Evolutionary conservation across 2,888 invertebrate species (phyloP).

Genomic region (Drosophila pegasa): DNA sequence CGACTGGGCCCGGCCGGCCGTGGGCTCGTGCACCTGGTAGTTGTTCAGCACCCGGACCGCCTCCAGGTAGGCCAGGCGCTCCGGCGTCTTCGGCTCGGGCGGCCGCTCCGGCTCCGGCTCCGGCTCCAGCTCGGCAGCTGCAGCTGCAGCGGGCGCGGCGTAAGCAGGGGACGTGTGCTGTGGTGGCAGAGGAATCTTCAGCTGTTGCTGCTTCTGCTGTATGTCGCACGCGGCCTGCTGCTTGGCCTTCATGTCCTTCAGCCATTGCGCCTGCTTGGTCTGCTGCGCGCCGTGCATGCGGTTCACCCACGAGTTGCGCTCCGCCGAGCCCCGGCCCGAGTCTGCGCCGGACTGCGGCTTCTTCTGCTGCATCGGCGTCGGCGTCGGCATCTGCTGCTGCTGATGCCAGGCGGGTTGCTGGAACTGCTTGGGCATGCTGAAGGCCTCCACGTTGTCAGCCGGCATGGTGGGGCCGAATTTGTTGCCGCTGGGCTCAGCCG

Average conservation of each 20-base stretch:
- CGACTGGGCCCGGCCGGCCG: constrained; percentile 29
- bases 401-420: constrained; percentile 6
- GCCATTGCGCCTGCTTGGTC: constrained; percentile 52
- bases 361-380: background rate
- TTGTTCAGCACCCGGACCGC: constrained; percentile 49
- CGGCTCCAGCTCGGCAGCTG: background rate
- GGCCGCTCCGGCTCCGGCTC: background rate
- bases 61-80: constrained; percentile 59
- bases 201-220: constrained; percentile 51
- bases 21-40: constrained; percentile 48
- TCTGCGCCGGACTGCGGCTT: background rate
- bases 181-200: background rate
- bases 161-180: too few species aligned
- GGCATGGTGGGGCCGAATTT: background rate
- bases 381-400: background rate
- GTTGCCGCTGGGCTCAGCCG: background rate
- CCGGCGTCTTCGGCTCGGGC: constrained; percentile 38
- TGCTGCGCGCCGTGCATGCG: constrained; percentile 67
- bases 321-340: constrained; percentile 16
- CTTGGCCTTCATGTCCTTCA: constrained; percentile 65
- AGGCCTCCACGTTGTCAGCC: background rate
- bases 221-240: constrained; percentile 58
- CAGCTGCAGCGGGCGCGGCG: background rate
- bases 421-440: constrained; percentile 23
- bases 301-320: constrained; percentile 62